Conservation (phyloP, 2,113 vertebrate species). For the Seriola rivoliana region DNA sequence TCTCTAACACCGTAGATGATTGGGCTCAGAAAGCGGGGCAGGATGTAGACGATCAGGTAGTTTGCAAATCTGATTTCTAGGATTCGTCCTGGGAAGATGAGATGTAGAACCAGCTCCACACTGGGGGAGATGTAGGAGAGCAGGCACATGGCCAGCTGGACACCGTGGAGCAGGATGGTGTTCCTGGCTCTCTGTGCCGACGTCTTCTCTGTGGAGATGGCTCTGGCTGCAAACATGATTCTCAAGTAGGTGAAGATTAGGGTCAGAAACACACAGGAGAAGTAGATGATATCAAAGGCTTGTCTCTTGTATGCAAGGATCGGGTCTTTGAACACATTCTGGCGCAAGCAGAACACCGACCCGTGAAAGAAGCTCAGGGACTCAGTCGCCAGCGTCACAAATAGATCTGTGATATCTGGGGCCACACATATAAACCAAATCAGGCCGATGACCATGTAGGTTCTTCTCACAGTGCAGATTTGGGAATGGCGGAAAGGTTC, state of each 20-base stretch:
- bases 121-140: constrained; percentile 82
- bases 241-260: constrained; percentile 81
- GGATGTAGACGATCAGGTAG: constrained; percentile 81
- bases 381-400: constrained; percentile 75
- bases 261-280: constrained; percentile 79
- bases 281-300: constrained; percentile 80
- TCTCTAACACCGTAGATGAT: constrained; percentile 82
- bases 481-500: constrained; percentile 72
- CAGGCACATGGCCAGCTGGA: constrained; percentile 84
- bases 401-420: constrained; percentile 80
- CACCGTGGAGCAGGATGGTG: constrained; percentile 84
- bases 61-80: constrained; percentile 78
- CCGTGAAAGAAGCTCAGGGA: constrained; percentile 79
- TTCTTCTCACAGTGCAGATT: constrained; percentile 78
- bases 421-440: constrained; percentile 79
- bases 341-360: constrained; percentile 76
- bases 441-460: constrained; percentile 68
- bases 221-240: constrained; percentile 74
- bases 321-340: constrained; percentile 78
- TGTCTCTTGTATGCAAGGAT: constrained; percentile 68
- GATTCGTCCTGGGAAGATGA: constrained; percentile 66
- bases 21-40: constrained; percentile 83
- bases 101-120: constrained; percentile 68
- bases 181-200: constrained; percentile 75
- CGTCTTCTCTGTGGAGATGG: constrained; percentile 62